These are phyloP conservation scores for Chionoecetes opilio DNA, from an alignment of 1,140 invertebrate genomes.

Conservation along the genomic window DNA sequence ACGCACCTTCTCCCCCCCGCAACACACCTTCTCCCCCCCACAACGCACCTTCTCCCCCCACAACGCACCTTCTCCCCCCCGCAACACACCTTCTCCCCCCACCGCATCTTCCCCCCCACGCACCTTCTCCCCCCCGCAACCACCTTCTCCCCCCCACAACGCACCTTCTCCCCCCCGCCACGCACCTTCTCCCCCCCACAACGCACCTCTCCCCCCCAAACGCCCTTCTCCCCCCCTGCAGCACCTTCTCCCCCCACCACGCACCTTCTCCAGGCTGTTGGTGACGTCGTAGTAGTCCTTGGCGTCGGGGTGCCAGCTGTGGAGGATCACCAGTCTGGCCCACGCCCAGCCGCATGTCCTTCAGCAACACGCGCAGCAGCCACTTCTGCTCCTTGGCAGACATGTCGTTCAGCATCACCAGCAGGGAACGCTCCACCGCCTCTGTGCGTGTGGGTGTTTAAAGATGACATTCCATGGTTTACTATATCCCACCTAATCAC, in stretches of 20 bases:
- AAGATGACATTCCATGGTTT: too few relatives aligned
- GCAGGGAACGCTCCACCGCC: constrained; percentile 85
- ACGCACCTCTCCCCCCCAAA: background rate
- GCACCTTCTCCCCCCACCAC: background rate
- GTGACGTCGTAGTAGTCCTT: constrained; percentile 90
- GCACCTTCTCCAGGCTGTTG: constrained; percentile 89
- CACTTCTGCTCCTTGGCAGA: constrained; percentile 93
- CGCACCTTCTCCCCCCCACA: background rate
- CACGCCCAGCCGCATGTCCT: constrained; percentile 91
- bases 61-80: too few relatives aligned
- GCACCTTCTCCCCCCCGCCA: background rate
- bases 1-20: background rate
- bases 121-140: background rate
- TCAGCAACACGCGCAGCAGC: constrained; percentile 94
- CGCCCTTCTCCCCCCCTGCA: too few relatives aligned
- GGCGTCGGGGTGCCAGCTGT: constrained; percentile 91
- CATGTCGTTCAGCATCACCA: constrained; percentile 86
- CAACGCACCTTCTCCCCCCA: background rate
- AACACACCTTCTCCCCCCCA: background rate
- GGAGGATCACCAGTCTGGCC: constrained; percentile 89
- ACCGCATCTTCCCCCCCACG: background rate
- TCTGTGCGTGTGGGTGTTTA: constrained; percentile 80
- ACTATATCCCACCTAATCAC: too few relatives aligned
- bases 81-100: background rate
- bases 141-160: background rate